A percentile compares a stretch with the other conserved stretches of the same genome.
phyloP scores from a whole-genome alignment of 2,888 invertebrate species.

The Drosophila pseudotakahashii region DNA sequence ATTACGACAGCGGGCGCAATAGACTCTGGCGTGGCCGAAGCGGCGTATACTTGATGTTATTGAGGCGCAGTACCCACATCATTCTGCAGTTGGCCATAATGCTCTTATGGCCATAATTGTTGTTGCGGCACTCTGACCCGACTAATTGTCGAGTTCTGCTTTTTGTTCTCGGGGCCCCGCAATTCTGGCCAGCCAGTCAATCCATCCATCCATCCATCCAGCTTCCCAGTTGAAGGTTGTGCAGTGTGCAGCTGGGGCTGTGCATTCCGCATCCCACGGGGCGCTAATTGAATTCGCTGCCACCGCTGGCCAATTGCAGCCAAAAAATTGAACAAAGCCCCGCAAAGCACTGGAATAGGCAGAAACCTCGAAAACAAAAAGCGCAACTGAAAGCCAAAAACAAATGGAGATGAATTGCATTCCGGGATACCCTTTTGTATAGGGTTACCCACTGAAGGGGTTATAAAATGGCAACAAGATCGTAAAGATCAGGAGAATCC shows the following conservation, averaged over 20 bases:
- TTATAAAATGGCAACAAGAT: no score
- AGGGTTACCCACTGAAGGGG: no score
- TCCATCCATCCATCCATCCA: background rate
- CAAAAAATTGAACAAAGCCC: conserved; percentile 27
- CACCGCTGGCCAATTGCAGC: conserved; percentile 21
- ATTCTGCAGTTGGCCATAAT: conserved; percentile 29
- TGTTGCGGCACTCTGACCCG: conserved; percentile 26
- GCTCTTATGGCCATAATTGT: conserved; percentile 46
- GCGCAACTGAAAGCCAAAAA: conserved; percentile 3
- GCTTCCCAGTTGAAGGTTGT: conserved; percentile 1
- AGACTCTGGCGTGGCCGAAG: conserved; percentile 2
- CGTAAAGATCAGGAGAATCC: no score
- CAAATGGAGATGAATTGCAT: background rate
- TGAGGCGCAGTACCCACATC: background rate
- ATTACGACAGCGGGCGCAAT: background rate
- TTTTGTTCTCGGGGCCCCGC: conserved; percentile 4
- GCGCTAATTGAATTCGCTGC: conserved; percentile 47
- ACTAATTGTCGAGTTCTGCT: conserved; percentile 49
- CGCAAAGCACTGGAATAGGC: conserved; percentile 28
- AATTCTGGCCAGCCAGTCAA: conserved; percentile 1
- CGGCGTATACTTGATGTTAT: conserved; percentile 33
- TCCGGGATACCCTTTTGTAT: background rate
- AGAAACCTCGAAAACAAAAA: conserved; percentile 12
- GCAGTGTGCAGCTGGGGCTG: no score
- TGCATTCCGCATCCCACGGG: conserved; percentile 1